Conservation (phyloP, 2,888 invertebrate genomes). For the Chydorus sphaericus region DNA sequence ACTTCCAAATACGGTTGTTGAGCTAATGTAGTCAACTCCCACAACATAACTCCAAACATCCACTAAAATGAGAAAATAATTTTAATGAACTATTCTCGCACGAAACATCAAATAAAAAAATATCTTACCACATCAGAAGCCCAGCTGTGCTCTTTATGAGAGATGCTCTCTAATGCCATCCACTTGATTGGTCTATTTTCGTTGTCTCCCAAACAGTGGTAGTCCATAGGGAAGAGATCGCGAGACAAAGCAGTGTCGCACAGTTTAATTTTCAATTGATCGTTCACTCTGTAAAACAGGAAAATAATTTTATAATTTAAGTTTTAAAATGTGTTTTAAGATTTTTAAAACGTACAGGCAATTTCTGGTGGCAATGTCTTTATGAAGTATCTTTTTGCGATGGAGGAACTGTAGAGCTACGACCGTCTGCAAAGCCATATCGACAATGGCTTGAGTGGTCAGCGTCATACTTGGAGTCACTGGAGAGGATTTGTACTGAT, state of each 20-base stretch:
- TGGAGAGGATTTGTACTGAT: slow-evolving; percentile 38
- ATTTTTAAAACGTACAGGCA: slow-evolving; percentile 21
- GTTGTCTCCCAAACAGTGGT: slow-evolving; percentile 91
- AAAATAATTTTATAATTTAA: background rate
- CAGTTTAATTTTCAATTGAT: slow-evolving; percentile 70
- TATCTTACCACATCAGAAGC: slow-evolving; percentile 74
- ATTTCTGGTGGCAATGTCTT: slow-evolving; percentile 21
- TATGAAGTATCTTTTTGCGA: slow-evolving; percentile 19
- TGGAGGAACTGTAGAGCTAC: slow-evolving; percentile 20
- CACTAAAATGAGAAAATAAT: slow-evolving; percentile 17
- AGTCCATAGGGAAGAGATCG: slow-evolving; percentile 89
- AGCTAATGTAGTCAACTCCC: slow-evolving; percentile 30
- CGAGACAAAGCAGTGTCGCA: slow-evolving; percentile 84
- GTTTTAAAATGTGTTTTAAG: no score
- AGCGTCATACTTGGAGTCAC: background rate
- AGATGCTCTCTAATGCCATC: slow-evolving; percentile 79
- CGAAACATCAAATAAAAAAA: background rate
- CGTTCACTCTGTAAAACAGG: slow-evolving; percentile 52
- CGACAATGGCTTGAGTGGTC: slow-evolving; percentile 16
- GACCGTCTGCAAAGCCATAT: slow-evolving; percentile 20
- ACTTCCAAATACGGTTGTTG: slow-evolving; percentile 39
- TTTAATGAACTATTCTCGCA: background rate
- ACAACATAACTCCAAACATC: slow-evolving; percentile 21
- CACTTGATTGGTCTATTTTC: slow-evolving; percentile 95
- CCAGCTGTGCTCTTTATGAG: slow-evolving; percentile 68